Evolutionary conservation across 2,113 vertebrate species (phyloP).

Genomic region (Scomber scombrus): DNA sequence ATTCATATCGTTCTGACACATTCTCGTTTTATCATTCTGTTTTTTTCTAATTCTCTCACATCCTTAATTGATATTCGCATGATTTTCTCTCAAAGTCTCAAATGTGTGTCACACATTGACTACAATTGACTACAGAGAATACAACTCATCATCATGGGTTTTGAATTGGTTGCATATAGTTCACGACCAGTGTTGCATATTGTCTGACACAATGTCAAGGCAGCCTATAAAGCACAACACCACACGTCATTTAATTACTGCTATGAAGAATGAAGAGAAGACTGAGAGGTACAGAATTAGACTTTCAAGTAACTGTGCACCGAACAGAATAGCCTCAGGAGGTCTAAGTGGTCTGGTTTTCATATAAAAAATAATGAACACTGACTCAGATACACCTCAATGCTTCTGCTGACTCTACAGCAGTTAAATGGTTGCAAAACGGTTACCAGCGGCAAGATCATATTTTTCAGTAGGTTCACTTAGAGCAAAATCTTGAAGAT

Average conservation of each 20-base stretch:
- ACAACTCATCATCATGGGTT: too few relatives aligned
- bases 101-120: too few relatives aligned
- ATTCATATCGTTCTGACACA: too few relatives aligned
- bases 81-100: too few relatives aligned
- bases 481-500: background rate
- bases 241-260: background rate
- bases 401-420: background rate
- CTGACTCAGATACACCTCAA: background rate
- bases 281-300: background rate
- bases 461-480: background rate
- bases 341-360: background rate
- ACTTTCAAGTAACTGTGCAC: slow-evolving; percentile 2
- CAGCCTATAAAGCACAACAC: background rate
- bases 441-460: background rate
- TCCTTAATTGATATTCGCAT: too few relatives aligned
- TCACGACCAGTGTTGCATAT: too few relatives aligned
- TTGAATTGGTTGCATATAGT: too few relatives aligned
- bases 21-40: too few relatives aligned
- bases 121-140: too few relatives aligned
- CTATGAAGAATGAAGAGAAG: background rate
- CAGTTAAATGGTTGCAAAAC: background rate
- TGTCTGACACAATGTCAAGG: slow-evolving; percentile 8
- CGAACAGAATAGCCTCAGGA: background rate
- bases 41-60: too few relatives aligned
- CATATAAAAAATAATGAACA: slow-evolving; percentile 16